Conservation (phyloP, 2,888 invertebrate genomes). For the Cheilosia soror region DNA sequence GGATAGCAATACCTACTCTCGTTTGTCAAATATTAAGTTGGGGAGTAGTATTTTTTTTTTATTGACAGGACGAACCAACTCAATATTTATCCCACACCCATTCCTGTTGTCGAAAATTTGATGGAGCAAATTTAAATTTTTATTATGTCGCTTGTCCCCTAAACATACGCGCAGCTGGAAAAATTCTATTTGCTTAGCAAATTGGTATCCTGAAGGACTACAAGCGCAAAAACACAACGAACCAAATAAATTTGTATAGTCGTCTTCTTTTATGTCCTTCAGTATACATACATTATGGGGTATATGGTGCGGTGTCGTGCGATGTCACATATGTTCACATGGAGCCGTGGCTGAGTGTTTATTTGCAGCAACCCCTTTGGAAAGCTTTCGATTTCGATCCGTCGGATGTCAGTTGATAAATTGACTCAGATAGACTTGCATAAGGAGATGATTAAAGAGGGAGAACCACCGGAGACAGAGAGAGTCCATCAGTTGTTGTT, state of each 20-base stretch:
- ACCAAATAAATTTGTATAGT: constrained; percentile 65
- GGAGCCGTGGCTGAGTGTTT: constrained; percentile 5
- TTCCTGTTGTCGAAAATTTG: constrained; percentile 69
- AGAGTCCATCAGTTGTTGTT: constrained; percentile 55
- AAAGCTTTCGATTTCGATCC: constrained; percentile 61
- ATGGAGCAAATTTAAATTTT: constrained; percentile 75
- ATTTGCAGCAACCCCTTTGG: constrained; percentile 25
- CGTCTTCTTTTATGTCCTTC: constrained; percentile 67
- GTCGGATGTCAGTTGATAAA: constrained; percentile 71
- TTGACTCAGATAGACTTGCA: constrained; percentile 72
- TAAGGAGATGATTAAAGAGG: constrained; percentile 66
- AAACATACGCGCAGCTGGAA: constrained; percentile 69
- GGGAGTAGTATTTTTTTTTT: constrained; percentile 24
- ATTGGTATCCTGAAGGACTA: constrained; percentile 74
- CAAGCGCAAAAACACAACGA: constrained; percentile 41
- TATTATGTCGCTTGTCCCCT: constrained; percentile 69
- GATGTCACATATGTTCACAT: constrained; percentile 71
- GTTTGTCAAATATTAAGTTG: constrained; percentile 67
- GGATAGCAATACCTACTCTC: constrained; percentile 30
- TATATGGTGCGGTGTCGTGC: constrained; percentile 16
- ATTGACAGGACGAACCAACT: constrained; percentile 68
- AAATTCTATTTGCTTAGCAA: constrained; percentile 74
- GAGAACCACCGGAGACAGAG: constrained; percentile 14
- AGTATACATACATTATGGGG: background rate
- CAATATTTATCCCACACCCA: constrained; percentile 58